phyloP scores from a whole-genome alignment of 2,797 vertebrate genomes.

The Periophthalmus magnuspinnatus region DNA sequence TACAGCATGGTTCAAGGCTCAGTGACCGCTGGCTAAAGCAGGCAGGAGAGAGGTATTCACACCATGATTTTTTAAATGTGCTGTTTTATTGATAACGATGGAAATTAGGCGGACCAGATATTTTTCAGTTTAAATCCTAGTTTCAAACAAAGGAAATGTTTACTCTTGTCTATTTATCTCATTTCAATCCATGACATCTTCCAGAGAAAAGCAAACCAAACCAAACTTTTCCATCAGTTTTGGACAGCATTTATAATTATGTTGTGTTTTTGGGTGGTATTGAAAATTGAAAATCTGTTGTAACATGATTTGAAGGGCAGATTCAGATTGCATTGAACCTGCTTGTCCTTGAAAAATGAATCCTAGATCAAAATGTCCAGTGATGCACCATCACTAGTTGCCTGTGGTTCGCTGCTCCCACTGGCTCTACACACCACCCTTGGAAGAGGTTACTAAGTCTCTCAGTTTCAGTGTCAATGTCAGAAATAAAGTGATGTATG shows the following conservation, averaged over 20 bases:
- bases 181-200: no score
- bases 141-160: not conserved
- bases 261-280: no score
- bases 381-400: conserved; percentile 4
- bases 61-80: not conserved
- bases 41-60: not conserved
- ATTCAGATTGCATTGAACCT: conserved; percentile 26
- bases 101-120: not conserved
- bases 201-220: no score
- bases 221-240: no score
- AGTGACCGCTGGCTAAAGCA: not conserved
- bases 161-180: not conserved
- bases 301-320: not conserved
- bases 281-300: not conserved
- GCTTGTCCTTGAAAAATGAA: conserved; percentile 38
- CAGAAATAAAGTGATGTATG: conserved; percentile 40
- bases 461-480: conserved; percentile 22
- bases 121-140: no score
- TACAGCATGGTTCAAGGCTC: conserved; percentile 10
- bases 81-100: not conserved
- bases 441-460: no score
- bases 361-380: conserved; percentile 24
- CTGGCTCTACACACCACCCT: conserved; percentile 16
- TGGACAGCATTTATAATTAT: no score
- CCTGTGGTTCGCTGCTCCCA: conserved; percentile 14